These are phyloP conservation scores for Pica pica DNA, from an alignment of 2,113 vertebrate species.

Conservation along the genomic window DNA sequence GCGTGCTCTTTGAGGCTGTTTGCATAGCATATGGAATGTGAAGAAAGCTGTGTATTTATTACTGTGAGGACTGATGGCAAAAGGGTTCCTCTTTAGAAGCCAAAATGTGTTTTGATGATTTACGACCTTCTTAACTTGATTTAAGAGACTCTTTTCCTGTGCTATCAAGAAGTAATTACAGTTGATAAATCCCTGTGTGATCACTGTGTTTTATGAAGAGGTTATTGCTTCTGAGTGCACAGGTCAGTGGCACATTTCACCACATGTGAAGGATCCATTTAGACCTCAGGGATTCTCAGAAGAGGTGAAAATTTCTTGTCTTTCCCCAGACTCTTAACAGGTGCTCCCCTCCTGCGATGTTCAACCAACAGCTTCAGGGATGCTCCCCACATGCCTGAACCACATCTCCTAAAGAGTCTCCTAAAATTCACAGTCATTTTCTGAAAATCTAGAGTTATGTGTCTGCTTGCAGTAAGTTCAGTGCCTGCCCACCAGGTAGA, in stretches of 20 bases:
- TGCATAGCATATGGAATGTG: not conserved
- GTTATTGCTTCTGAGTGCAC: rapidly evolving
- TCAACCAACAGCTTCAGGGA: not conserved
- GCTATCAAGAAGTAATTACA: not conserved
- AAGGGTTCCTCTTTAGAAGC: not conserved
- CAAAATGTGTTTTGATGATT: not conserved
- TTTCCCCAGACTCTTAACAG: not conserved
- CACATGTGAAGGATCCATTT: not conserved
- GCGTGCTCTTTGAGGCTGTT: not conserved
- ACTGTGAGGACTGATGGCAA: not conserved
- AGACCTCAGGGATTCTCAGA: not conserved
- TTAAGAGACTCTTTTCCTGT: not conserved
- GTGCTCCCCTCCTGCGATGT: not conserved
- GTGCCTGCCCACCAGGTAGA: not conserved
- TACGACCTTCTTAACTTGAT: not conserved
- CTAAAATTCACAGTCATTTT: not conserved
- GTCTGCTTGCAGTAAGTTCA: not conserved
- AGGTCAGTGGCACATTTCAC: not conserved
- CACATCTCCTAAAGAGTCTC: not conserved
- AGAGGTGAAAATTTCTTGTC: not conserved
- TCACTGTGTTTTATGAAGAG: not conserved
- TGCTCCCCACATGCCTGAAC: not conserved
- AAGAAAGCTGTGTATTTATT: not conserved
- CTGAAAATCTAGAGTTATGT: not conserved
- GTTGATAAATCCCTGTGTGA: not conserved